Conservation (phyloP, 2,888 invertebrate species). For the Tipula helvola region DNA sequence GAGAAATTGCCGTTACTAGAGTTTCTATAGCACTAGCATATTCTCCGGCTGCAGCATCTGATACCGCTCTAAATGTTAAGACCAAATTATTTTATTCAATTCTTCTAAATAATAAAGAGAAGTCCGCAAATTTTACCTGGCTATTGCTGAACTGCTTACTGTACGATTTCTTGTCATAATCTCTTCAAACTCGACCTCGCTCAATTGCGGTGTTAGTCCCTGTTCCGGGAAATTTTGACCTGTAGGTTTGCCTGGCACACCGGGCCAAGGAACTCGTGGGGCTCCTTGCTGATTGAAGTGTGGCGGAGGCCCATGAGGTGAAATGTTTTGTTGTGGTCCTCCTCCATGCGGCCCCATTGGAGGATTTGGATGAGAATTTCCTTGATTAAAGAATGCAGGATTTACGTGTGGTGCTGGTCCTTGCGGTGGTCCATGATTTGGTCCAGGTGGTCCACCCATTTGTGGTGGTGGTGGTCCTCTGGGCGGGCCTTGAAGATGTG, state of each 20-base stretch:
- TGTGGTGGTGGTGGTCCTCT: conserved; percentile 46
- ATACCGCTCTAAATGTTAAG: conserved; percentile 60
- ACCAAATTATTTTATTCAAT: background rate
- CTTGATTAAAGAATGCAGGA: conserved; percentile 89
- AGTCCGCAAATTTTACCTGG: conserved; percentile 30
- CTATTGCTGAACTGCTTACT: conserved; percentile 94
- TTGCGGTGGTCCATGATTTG: conserved; percentile 39
- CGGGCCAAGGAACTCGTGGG: conserved; percentile 56
- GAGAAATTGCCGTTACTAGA: conserved; percentile 92
- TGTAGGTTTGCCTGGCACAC: conserved; percentile 31
- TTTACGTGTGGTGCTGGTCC: conserved; percentile 88
- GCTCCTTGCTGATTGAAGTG: conserved; percentile 55
- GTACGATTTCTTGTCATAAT: conserved; percentile 95
- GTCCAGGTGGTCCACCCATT: conserved; percentile 37
- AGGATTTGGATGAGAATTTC: conserved; percentile 38
- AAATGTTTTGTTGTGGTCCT: conserved; percentile 34
- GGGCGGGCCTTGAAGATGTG: conserved; percentile 54
- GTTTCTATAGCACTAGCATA: conserved; percentile 98
- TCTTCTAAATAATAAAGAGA: background rate
- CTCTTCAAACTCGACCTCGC: conserved; percentile 96
- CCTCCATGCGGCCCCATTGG: conserved; percentile 42
- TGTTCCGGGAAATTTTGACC: conserved; percentile 31
- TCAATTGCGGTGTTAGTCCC: conserved; percentile 49
- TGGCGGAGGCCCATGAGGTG: conserved; percentile 51
- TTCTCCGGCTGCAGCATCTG: conserved; percentile 95